These are phyloP conservation scores for Agelas oroides DNA, from an alignment of 37 sponge, comb jelly and placozoan genomes.

Conservation along the genomic window DNA sequence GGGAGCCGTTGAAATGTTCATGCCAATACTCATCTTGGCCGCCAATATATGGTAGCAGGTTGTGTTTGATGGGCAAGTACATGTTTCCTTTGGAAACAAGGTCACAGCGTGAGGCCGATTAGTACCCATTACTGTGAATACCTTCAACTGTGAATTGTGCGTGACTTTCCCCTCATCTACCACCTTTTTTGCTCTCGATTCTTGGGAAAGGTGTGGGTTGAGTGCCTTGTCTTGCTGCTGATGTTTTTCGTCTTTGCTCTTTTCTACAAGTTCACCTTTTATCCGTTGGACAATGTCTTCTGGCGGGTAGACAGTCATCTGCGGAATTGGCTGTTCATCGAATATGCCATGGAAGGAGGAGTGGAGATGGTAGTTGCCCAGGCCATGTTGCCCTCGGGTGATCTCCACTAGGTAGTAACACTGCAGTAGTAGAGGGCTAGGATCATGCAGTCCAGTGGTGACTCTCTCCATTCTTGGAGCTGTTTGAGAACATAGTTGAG, in stretches of 20 bases:
- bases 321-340: neutral
- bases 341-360: neutral
- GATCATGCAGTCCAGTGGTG: slow-evolving; percentile 42
- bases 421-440: slow-evolving; percentile 39
- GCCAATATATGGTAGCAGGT: slow-evolving; percentile 70
- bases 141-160: too few species aligned
- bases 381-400: slow-evolving; percentile 32
- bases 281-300: slow-evolving; percentile 33
- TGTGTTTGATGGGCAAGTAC: slow-evolving; percentile 56
- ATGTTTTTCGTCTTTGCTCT: too few species aligned
- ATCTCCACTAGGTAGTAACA: slow-evolving; percentile 38
- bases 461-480: slow-evolving; percentile 35
- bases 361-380: slow-evolving; percentile 31
- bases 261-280: slow-evolving; percentile 1
- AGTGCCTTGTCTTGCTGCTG: too few species aligned
- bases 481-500: too few species aligned
- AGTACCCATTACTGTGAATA: slow-evolving; percentile 34
- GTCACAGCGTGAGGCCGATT: slow-evolving; percentile 37
- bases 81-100: slow-evolving; percentile 61
- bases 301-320: slow-evolving; percentile 12
- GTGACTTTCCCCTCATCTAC: too few species aligned
- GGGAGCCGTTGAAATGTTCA: neutral
- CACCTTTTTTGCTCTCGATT: too few species aligned
- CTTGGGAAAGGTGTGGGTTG: too few species aligned
- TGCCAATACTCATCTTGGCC: slow-evolving; percentile 53